Evolutionary conservation across 2,113 vertebrate species (phyloP), one percentile per base, ranked within the genome.

Genomic region (Scortum barcoo): DNA sequence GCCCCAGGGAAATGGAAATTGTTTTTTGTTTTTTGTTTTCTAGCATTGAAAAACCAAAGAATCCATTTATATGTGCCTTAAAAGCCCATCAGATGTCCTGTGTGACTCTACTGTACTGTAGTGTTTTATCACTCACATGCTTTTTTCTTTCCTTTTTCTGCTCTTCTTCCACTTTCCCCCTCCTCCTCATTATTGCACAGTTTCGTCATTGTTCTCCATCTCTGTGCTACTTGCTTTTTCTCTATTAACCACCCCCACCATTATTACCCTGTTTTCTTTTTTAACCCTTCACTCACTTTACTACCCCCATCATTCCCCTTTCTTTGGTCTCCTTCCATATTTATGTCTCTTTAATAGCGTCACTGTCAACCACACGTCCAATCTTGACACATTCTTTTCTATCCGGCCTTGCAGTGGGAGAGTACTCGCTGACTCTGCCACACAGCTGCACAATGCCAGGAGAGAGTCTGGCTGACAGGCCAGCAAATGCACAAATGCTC

Each of bases 341-440:
- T 81, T 63, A 51, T 67, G 72, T 78, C 83, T 75, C 65, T 77
- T 86, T 74, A 80, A 89, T 84, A 83, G 81, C 51, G 50, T 89
- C 82, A 85, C 72, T 89, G 90, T 91, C 92, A 88, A 63, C 26
- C 46, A 60, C 51, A 24, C 66, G 24, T 87, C 72, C 66, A 61
- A 22, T 36, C 76, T 48, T 88, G 92, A 89, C 87, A 87, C 78
- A 4, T 93, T 66, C 81, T 81, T 89, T 92, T 92, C 61, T 92
- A 70, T 80, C 38, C 3, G 2, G n/a, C 51, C 50, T 0, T 61
- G 51, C 53, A 19, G 40, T 10, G 7, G 71, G 67, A 73, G 53
- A 84, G 81, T 73, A 89, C 72, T 78, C 60, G 84, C 88, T 87
- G 89, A 92, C 87, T 87, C 76, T 78, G 77, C 69, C 89, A 53